phyloP scores from a whole-genome alignment of 1,140 invertebrate species.

The Heliconius nattereri region DNA sequence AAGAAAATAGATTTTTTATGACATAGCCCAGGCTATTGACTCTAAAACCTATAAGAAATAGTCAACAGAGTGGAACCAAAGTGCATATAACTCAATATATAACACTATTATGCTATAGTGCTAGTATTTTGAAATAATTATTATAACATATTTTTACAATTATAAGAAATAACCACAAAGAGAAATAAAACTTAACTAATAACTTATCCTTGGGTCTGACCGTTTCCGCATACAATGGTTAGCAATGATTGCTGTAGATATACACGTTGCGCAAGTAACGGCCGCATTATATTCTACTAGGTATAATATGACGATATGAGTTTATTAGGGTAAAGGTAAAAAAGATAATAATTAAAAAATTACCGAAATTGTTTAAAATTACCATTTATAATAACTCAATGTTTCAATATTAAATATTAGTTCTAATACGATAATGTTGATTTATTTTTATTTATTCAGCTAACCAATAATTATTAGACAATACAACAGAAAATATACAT shows the following conservation, averaged over 20 bases:
- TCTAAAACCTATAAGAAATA: background rate
- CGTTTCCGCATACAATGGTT: conserved; percentile 16
- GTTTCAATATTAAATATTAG: background rate
- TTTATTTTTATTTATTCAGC: too few species aligned
- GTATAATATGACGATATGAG: background rate
- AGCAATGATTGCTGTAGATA: background rate
- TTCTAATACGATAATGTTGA: too few species aligned
- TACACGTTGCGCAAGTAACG: background rate
- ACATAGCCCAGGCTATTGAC: background rate
- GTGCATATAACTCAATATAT: background rate
- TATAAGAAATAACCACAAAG: conserved; percentile 19
- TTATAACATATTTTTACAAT: background rate
- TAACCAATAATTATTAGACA: too few species aligned
- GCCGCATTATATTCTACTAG: background rate
- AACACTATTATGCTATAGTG: background rate
- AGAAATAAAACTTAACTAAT: conserved; percentile 10
- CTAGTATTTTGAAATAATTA: background rate
- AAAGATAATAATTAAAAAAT: background rate
- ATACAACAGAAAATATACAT: too few species aligned
- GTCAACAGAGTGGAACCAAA: background rate
- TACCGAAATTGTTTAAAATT: background rate
- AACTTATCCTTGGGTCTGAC: conserved; percentile 5
- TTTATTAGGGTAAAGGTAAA: background rate
- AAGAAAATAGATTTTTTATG: background rate
- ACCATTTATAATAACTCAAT: background rate